Conservation (phyloP, 2,888 invertebrate genomes). For the Ellobium chinense region DNA sequence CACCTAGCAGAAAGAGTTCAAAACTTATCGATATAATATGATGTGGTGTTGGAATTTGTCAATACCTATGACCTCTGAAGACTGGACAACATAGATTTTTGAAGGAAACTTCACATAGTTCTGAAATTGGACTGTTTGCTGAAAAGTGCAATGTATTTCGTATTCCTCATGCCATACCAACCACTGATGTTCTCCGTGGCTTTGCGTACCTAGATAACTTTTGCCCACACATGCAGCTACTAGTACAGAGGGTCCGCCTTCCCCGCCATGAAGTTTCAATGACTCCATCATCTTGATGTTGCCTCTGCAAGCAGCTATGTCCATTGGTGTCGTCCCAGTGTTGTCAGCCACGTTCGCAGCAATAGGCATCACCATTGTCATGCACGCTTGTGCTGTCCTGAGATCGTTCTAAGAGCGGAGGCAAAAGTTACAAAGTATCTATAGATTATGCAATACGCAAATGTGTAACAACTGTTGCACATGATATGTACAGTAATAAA, state of each 20-base stretch:
- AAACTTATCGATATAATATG: no score
- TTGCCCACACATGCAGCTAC: constrained; percentile 47
- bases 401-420: constrained; percentile 16
- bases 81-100: no score
- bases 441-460: no score
- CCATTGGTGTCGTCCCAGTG: constrained; percentile 42
- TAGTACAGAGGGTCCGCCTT: constrained; percentile 36
- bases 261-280: constrained; percentile 44
- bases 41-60: no score
- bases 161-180: no score
- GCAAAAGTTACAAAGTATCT: not conserved
- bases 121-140: not conserved
- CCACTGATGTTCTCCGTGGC: not conserved
- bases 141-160: not conserved
- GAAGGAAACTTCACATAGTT: not conserved
- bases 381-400: constrained; percentile 35
- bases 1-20: no score
- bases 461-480: no score
- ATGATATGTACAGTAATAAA: no score
- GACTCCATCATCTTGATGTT: constrained; percentile 44
- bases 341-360: constrained; percentile 28
- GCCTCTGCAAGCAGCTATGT: constrained; percentile 50
- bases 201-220: constrained; percentile 34
- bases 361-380: constrained; percentile 33
- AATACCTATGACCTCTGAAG: no score